Evolutionary conservation across 2,113 vertebrate genomes (phyloP).

Genomic region (Guaruba guarouba): DNA sequence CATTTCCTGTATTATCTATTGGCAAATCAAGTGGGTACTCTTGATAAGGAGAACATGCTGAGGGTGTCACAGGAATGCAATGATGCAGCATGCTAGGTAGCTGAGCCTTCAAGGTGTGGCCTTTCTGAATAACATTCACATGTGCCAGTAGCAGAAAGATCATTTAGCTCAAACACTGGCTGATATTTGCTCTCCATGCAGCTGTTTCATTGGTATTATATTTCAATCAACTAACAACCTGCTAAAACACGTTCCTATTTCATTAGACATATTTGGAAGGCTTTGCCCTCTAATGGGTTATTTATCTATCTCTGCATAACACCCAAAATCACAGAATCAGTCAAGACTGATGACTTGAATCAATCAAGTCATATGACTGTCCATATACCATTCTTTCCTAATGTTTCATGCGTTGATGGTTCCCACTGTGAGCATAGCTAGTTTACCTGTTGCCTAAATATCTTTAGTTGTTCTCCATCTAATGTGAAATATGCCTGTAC

Average conservation of each 20-base stretch:
- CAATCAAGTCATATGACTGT: neutral
- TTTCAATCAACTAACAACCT: neutral
- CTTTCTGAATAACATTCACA: neutral
- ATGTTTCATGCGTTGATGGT: neutral
- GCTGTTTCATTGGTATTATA: neutral
- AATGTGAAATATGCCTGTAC: neutral
- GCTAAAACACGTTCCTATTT: neutral
- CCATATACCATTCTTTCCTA: neutral
- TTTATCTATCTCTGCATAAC: neutral
- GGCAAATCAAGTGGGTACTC: neutral
- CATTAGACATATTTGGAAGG: neutral
- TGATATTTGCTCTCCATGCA: neutral
- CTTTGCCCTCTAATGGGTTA: neutral
- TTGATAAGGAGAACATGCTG: neutral
- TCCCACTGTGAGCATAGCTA: neutral
- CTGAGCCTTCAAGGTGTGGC: neutral
- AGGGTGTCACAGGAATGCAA: neutral
- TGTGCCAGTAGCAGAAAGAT: neutral
- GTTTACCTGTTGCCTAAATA: neutral
- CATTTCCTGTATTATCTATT: rapidly evolving
- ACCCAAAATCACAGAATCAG: neutral
- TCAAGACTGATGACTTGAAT: neutral
- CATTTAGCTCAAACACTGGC: neutral
- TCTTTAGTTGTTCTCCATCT: neutral
- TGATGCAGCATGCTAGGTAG: neutral